A percentile compares a stretch with the other conserved stretches of the same genome.
Evolutionary conservation across 35 echinoderm and acorn worm genomes (phyloP).

Genomic region (Ophioderma brevispina): DNA sequence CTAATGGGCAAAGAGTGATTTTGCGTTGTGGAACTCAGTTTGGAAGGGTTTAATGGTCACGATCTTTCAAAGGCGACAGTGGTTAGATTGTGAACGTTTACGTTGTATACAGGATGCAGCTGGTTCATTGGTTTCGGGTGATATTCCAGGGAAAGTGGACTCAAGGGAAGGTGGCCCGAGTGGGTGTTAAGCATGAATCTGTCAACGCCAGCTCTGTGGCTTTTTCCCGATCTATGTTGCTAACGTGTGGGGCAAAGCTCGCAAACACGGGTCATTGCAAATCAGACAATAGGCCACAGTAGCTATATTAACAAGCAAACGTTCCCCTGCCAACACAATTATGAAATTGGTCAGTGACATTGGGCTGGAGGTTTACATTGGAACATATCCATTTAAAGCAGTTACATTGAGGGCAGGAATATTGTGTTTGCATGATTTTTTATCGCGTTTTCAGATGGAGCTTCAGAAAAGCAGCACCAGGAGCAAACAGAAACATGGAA

Average conservation of each 20-base stretch:
- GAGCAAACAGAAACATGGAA: neutral
- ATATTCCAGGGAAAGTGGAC: constrained; percentile 25
- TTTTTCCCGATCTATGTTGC: constrained; percentile 19
- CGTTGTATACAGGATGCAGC: constrained; percentile 16
- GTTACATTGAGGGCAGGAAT: neutral
- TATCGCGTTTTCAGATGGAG: neutral
- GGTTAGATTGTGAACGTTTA: neutral
- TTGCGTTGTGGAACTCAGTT: neutral
- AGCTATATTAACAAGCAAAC: neutral
- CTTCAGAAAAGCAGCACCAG: neutral
- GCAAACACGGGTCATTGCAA: constrained; percentile 5
- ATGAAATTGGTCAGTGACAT: neutral
- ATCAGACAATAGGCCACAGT: constrained; percentile 18
- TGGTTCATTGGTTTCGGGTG: constrained; percentile 33
- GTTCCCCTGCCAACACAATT: neutral
- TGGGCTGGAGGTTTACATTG: neutral
- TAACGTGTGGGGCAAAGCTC: neutral
- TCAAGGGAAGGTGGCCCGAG: constrained; percentile 31
- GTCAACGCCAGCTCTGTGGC: constrained; percentile 14
- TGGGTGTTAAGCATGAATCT: neutral
- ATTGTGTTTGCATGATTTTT: neutral
- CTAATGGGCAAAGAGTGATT: neutral
- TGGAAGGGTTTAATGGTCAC: neutral
- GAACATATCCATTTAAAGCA: neutral
- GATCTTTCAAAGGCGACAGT: neutral